Base-by-base conservation (phyloP, 2,113 vertebrate species). In the Spermophilus dauricus region DNA sequence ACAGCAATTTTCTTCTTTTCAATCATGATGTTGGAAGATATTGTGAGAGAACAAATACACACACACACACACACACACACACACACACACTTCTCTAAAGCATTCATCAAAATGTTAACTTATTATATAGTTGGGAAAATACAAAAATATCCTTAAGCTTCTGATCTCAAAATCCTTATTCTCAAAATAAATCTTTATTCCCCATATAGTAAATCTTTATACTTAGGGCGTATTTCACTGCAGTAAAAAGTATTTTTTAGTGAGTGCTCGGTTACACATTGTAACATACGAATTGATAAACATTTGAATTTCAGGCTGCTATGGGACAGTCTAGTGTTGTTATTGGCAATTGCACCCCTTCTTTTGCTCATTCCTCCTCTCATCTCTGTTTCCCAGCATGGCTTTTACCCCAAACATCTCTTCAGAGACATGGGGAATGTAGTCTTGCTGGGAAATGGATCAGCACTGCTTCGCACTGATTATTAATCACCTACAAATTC, bases 201-300 rank as follows among this genome's bases (percentile, higher is more conserved):
- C 69, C 91, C 94, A 98, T 95, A 97, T 98, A 97, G 81, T 93
- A 97, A 97, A 96, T 97, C 51, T 98, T 97, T 97, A 97, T 88
- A 93, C 56, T 91, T 89, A 39, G 18, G 93, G 8, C 3, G 73
- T 92, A 78, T 92, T 75, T 82, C 9, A 86, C 58, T 80, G 26
- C 32, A 88, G 32, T 76, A 90, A 94, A 80, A 8, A 42, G 11
- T 86, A 82, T 85, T 97, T 93, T 87, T 87, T 28, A 97, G 96
- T 2, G 82, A 98, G 85, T 96, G 76, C 80, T 97, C n/a, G 75
- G 83, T 86, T 37, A 95, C 83, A 91, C 89, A 95, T 93, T 97
- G 58, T 75, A 75, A 91, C 63, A 91, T 42, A 81, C 63, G 88
- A 61, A 88, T 63, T 89, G 70, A 75, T 76, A 70, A 77, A 93